These are phyloP conservation scores for Agrotis segetum DNA, from an alignment of 2,888 invertebrate genomes.

Conservation along the genomic window DNA sequence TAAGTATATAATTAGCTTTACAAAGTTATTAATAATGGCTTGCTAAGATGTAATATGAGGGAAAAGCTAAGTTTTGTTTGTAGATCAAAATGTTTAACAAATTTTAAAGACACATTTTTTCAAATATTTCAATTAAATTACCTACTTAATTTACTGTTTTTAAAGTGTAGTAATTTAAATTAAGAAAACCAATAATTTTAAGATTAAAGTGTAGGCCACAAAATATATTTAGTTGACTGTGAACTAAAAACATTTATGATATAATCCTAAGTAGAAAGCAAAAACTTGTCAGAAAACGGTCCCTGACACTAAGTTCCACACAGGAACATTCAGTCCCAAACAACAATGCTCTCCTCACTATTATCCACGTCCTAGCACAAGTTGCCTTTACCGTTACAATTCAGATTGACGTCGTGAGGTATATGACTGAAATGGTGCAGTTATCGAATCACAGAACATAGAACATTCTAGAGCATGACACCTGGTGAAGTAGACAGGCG, in stretches of 20 bases:
- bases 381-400: slow-evolving; percentile 43
- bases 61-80: slow-evolving; percentile 25
- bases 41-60: slow-evolving; percentile 23
- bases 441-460: slow-evolving; percentile 79
- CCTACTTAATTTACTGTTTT: too few species aligned
- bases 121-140: neutral
- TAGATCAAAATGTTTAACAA: slow-evolving; percentile 28
- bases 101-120: neutral
- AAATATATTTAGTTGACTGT: too few species aligned
- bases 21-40: slow-evolving; percentile 41
- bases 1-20: slow-evolving; percentile 27
- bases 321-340: neutral
- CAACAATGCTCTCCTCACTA: neutral
- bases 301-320: neutral
- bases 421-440: slow-evolving; percentile 71
- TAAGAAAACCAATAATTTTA: too few species aligned
- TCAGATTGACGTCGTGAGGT: slow-evolving; percentile 51
- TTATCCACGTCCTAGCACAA: slow-evolving; percentile 16
- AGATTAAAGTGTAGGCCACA: too few species aligned
- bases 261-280: too few species aligned
- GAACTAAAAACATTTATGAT: too few species aligned
- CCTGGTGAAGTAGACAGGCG: slow-evolving; percentile 66
- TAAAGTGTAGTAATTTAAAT: too few species aligned
- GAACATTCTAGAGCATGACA: slow-evolving; percentile 76
- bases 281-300: too few species aligned